A percentile compares a stretch with the other conserved stretches of the same genome.
Evolutionary conservation across 2,797 vertebrate species (phyloP).

Genomic region (Benthosema pterotum): DNA sequence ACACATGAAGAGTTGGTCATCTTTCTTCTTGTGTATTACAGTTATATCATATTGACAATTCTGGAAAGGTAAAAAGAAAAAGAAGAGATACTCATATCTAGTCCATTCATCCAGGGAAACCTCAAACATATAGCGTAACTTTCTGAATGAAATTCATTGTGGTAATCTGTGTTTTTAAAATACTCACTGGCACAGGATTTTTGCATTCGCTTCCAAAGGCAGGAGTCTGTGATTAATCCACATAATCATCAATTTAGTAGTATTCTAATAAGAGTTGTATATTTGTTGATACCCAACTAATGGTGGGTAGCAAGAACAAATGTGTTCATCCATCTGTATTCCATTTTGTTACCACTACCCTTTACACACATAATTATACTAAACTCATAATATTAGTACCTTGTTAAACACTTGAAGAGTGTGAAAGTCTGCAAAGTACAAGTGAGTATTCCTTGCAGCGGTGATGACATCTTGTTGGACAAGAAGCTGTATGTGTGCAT

Average conservation of each 20-base stretch:
- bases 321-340: too few relatives aligned
- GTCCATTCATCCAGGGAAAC: too few relatives aligned
- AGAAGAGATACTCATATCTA: not conserved
- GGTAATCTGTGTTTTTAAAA: not conserved
- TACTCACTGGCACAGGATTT: not conserved
- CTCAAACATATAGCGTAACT: too few relatives aligned
- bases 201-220: not conserved
- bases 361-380: too few relatives aligned
- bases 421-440: constrained; percentile 41
- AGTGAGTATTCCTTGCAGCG: constrained; percentile 18
- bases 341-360: too few relatives aligned
- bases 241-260: constrained; percentile 7
- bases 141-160: too few relatives aligned
- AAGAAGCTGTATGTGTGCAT: constrained; percentile 17
- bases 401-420: not conserved
- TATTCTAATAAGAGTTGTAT: not conserved
- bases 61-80: constrained; percentile 27
- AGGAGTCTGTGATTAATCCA: constrained; percentile 25
- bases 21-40: constrained; percentile 38
- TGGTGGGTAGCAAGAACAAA: too few relatives aligned
- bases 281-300: too few relatives aligned
- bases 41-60: constrained; percentile 43
- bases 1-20: constrained; percentile 54
- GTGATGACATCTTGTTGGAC: not conserved
- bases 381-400: not conserved